A percentile compares a stretch with the other conserved stretches of the same genome.
phyloP scores from a whole-genome alignment of 2,797 vertebrate genomes.

The Myripristis jacobus region DNA sequence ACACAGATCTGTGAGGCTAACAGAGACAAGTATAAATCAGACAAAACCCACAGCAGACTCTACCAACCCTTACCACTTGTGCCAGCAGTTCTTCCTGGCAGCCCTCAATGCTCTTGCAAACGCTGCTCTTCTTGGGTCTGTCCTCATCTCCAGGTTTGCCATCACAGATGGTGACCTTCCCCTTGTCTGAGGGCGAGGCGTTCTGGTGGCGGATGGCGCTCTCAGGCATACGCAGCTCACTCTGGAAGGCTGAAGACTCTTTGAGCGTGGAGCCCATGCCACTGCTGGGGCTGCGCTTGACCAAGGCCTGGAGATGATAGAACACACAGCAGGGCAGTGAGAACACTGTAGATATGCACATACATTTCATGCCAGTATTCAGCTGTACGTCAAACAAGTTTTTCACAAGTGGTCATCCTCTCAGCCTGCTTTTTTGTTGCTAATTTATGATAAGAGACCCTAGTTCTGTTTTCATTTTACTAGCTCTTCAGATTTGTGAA shows the following conservation, averaged over 20 bases:
- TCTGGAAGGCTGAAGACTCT: slow-evolving; percentile 96
- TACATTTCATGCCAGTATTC: neutral
- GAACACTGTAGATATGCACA: slow-evolving; percentile 3
- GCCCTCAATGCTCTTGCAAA: slow-evolving; percentile 95
- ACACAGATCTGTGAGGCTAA: neutral
- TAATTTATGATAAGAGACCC: slow-evolving; percentile 29
- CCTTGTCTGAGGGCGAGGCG: slow-evolving; percentile 92
- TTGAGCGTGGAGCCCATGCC: slow-evolving; percentile 97
- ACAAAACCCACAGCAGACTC: neutral
- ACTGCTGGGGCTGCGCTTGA: slow-evolving; percentile 97
- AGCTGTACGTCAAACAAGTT: neutral
- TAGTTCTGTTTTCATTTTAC: slow-evolving; percentile 3
- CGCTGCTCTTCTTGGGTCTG: slow-evolving; percentile 95
- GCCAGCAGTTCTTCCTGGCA: slow-evolving; percentile 93
- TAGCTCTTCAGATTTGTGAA: slow-evolving; percentile 43
- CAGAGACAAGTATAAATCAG: neutral
- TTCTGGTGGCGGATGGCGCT: slow-evolving; percentile 92
- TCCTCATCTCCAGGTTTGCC: slow-evolving; percentile 93
- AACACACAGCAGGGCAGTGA: slow-evolving; percentile 33
- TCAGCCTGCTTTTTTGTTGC: slow-evolving; percentile 3
- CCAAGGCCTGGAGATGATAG: slow-evolving; percentile 87
- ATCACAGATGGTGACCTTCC: slow-evolving; percentile 95
- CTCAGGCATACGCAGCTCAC: slow-evolving; percentile 92
- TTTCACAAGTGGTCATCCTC: slow-evolving; percentile 8
- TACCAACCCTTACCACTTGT: slow-evolving; percentile 86